These are phyloP conservation scores for Sycophila sp. DNA, from an alignment of 1,140 invertebrate genomes.

Conservation along the genomic window DNA sequence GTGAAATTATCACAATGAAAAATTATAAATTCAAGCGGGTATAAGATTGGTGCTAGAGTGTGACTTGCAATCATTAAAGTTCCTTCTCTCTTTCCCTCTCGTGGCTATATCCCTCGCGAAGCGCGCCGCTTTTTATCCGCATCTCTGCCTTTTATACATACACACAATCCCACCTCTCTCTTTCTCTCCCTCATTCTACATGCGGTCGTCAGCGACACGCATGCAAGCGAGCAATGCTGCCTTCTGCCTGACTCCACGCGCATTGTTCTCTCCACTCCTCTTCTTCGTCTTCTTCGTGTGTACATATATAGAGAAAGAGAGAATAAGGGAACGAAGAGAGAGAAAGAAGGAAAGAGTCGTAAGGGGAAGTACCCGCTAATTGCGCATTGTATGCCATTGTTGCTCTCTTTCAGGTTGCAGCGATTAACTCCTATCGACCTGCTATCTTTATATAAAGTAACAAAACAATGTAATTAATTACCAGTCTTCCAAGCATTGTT, in stretches of 20 bases:
- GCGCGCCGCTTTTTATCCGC: not conserved
- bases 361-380: constrained; percentile 57
- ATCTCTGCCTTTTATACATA: not conserved
- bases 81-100: not conserved
- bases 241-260: constrained; percentile 41
- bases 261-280: constrained; percentile 55
- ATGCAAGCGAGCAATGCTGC: constrained; percentile 48
- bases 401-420: constrained; percentile 33
- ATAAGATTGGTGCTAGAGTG: not conserved
- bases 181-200: constrained; percentile 29
- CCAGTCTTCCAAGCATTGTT: constrained; percentile 64
- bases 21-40: too few relatives aligned
- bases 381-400: constrained; percentile 64
- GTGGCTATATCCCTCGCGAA: too few relatives aligned
- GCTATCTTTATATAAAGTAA: constrained; percentile 66
- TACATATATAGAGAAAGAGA: not conserved
- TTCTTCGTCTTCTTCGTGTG: not conserved
- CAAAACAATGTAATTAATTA: constrained; percentile 68
- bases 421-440: constrained; percentile 62
- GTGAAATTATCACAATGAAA: not conserved
- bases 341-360: not conserved
- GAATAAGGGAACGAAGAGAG: not conserved
- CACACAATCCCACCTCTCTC: not conserved
- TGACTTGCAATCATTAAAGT: constrained; percentile 6
- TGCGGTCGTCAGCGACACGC: constrained; percentile 47